Conservation (phyloP, 2,888 invertebrate genomes). For the Cantharis rustica region DNA sequence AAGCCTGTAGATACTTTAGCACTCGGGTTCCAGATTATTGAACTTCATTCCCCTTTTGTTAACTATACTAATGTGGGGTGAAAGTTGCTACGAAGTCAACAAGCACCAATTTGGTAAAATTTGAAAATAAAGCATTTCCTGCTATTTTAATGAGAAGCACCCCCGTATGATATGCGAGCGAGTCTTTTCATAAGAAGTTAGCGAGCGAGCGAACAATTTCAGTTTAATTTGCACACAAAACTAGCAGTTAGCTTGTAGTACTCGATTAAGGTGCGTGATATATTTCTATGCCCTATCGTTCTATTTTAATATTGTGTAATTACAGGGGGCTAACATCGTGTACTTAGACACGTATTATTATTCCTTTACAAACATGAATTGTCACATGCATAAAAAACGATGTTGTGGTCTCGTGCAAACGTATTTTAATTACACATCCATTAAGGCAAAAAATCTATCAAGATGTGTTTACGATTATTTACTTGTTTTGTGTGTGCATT, state of each 20-base stretch:
- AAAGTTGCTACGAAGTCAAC: neutral
- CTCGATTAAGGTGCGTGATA: conserved; percentile 25
- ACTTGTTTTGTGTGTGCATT: neutral
- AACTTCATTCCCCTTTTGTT: neutral
- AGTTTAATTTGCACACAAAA: conserved; percentile 23
- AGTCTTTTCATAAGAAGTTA: neutral
- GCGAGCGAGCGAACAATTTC: neutral
- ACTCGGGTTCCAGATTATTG: neutral
- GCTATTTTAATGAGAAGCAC: neutral
- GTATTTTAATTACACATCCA: conserved; percentile 19
- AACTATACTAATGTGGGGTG: neutral
- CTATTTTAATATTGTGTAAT: conserved; percentile 25
- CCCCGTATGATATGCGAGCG: neutral
- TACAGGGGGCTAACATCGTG: conserved; percentile 19
- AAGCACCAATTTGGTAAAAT: neutral
- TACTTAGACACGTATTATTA: conserved; percentile 22
- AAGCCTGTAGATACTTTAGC: neutral
- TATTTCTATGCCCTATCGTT: conserved; percentile 20
- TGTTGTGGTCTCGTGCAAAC: neutral
- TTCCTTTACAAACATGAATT: conserved; percentile 13
- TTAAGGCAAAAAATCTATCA: conserved; percentile 23
- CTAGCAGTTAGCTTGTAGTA: conserved; percentile 21
- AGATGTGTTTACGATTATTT: conserved; percentile 13
- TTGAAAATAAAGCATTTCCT: neutral
- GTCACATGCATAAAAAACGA: conserved; percentile 18